Base-by-base conservation (phyloP, 2,888 invertebrate species). In the Chironomus riparius region DNA sequence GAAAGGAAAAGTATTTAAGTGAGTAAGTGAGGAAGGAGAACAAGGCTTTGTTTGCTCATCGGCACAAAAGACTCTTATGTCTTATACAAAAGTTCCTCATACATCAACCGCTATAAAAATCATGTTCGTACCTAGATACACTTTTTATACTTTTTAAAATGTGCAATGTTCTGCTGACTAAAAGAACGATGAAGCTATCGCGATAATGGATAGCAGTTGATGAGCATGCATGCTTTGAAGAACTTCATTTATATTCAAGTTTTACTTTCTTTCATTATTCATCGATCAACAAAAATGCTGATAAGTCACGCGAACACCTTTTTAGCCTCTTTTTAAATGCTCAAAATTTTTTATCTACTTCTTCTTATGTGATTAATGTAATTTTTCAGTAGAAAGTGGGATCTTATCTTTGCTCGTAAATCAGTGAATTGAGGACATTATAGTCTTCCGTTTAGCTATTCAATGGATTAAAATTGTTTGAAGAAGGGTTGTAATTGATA, bases 81-180 rank as follows among this genome's bases (percentile, higher is more conserved):
- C 38, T 38, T 38, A 38, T 38, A 38, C 38, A 38, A 38, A 38
- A 38, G 38, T 38, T 10, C 38, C 4, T 38, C 10, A 38, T 38
- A 38, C 38, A 38, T 38, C 38, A 38, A 38, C 38, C 38, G 38
- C 38, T 38, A 38, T 38, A 38, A 38, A n/a, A 38, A 38, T 38
- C 38, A 38, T 38, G 38, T 10, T 38, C 38, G 4, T 38, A 10
- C 38, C 38, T 38, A 10, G 10, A 38, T 38, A 38, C 38, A n/a
- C n/a, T n/a, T n/a, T 28, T 28, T 6, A n/a, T n/a, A n/a, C n/a
- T 38, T 38, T 38, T 38, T 38, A 22, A 73, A 73, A 62, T 73
- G 72, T 73, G 72, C 72, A 73, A 73, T 73, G 22, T 38, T 38
- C 38, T 62, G 72, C 72, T 73, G 72, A 73, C 72, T 73, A 73